phyloP scores from a whole-genome alignment of 2,113 vertebrate species.

The Oryzias javanicus region DNA sequence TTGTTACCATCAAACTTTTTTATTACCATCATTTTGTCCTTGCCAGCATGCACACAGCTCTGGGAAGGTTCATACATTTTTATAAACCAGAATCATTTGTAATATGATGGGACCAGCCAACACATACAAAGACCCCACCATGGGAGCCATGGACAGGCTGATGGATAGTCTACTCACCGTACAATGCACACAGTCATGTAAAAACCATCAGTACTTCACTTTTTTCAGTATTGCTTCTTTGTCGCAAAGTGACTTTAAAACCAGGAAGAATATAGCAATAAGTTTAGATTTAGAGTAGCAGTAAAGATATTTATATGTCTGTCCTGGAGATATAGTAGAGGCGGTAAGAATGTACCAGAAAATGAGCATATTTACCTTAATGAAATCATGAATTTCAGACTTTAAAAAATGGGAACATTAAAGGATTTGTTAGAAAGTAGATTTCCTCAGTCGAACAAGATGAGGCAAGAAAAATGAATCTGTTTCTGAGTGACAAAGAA shows the following conservation, averaged over 20 bases:
- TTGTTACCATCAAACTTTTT: conserved; percentile 10
- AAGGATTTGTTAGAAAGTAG: background rate
- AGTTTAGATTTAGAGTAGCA: conserved; percentile 10
- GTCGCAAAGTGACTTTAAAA: conserved; percentile 23
- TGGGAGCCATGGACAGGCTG: conserved; percentile 66
- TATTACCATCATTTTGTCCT: background rate
- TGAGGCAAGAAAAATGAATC: background rate
- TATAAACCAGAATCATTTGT: conserved; percentile 40
- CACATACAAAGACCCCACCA: conserved; percentile 27
- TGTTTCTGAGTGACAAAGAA: background rate
- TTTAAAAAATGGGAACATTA: background rate
- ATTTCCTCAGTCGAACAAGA: background rate
- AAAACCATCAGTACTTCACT: conserved; percentile 48
- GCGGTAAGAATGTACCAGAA: conserved; percentile 13
- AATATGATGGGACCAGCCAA: conserved; percentile 28
- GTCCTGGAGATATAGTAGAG: conserved; percentile 2
- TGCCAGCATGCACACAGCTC: background rate
- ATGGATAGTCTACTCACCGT: conserved; percentile 61
- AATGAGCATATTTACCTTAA: conserved; percentile 8
- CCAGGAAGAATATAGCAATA: conserved; percentile 7
- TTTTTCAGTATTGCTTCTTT: conserved; percentile 28
- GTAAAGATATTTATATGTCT: conserved; percentile 4
- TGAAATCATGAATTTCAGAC: conserved; percentile 19
- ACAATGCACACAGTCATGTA: conserved; percentile 28
- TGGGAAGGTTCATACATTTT: conserved; percentile 4